A percentile compares a stretch with the other conserved stretches of the same genome.
Evolutionary conservation across 2,113 vertebrate species (phyloP).

Genomic region (Cynopterus brachyotis): DNA sequence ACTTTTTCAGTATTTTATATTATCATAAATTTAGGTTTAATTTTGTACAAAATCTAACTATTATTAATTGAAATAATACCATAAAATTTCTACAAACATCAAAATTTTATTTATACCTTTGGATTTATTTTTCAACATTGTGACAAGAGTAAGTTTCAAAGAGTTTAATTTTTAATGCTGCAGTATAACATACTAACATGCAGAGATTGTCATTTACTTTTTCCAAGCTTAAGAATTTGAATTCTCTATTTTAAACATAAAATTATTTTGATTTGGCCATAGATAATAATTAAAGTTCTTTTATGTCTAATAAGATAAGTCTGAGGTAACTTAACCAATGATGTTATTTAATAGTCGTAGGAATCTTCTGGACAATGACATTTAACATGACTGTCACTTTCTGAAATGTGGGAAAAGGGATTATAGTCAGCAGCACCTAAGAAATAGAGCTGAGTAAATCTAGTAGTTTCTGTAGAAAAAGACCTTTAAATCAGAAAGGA

Average conservation of each 20-base stretch:
- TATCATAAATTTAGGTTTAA: neutral
- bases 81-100: neutral
- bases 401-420: neutral
- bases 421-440: neutral
- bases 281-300: neutral
- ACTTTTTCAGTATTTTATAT: neutral
- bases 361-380: neutral
- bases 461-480: neutral
- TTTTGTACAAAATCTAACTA: neutral
- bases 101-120: neutral
- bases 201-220: neutral
- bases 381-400: neutral
- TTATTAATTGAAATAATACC: neutral
- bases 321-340: neutral
- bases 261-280: neutral
- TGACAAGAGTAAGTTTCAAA: neutral
- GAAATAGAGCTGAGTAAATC: neutral
- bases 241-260: neutral
- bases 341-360: neutral
- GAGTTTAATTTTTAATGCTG: slow-evolving; percentile 3
- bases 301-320: neutral
- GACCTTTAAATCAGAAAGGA: neutral
- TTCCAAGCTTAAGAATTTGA: neutral
- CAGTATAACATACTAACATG: neutral
- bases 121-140: neutral